These are phyloP conservation scores for Metalampra italica DNA, from an alignment of 2,888 invertebrate species.

Conservation along the genomic window DNA sequence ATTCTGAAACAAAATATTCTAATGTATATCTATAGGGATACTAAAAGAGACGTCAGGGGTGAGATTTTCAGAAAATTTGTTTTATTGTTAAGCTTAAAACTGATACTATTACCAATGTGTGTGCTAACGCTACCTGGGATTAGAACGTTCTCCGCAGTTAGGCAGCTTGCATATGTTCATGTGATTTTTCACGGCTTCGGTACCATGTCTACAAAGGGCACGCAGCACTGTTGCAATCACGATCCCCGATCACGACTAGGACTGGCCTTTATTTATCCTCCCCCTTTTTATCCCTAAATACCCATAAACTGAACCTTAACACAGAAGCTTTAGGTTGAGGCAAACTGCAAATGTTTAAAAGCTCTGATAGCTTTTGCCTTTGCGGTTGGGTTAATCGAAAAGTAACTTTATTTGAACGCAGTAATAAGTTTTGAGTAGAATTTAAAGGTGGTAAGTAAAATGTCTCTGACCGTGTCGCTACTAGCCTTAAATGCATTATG, in stretches of 20 bases:
- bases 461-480: conserved; percentile 76
- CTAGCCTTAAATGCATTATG: conserved; percentile 76
- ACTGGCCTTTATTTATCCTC: conserved; percentile 57
- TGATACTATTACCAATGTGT: too few relatives aligned
- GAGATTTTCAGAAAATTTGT: too few relatives aligned
- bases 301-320: conserved; percentile 36
- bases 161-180: conserved; percentile 72
- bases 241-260: conserved; percentile 71
- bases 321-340: conserved; percentile 25
- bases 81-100: too few relatives aligned
- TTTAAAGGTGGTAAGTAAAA: conserved; percentile 43
- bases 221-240: conserved; percentile 76
- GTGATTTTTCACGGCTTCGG: conserved; percentile 77
- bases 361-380: background rate
- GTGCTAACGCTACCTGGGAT: conserved; percentile 50
- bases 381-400: conserved; percentile 28
- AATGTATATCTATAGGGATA: too few relatives aligned
- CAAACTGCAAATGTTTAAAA: conserved; percentile 16
- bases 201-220: conserved; percentile 74
- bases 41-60: too few relatives aligned
- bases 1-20: too few relatives aligned
- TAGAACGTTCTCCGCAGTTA: conserved; percentile 48
- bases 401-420: background rate
- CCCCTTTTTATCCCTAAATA: conserved; percentile 22
- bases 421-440: conserved; percentile 31